Evolutionary conservation across 2,888 invertebrate species (phyloP).

Genomic region (Orthosia gothica): DNA sequence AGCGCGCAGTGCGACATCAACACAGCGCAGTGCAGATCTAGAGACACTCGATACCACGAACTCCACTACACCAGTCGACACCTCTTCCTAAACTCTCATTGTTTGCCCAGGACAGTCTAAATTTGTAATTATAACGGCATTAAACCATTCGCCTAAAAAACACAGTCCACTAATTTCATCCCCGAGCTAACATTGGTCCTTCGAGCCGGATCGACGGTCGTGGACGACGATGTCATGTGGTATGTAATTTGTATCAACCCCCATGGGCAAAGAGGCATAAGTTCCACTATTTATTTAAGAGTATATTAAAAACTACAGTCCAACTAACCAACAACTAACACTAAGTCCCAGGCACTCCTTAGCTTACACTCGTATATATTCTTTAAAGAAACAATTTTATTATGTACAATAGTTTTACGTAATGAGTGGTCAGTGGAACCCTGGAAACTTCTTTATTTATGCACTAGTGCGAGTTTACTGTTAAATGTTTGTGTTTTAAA

Average conservation of each 20-base stretch:
- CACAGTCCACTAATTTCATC: too few relatives aligned
- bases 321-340: too few relatives aligned
- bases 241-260: not conserved
- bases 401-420: slow-evolving; percentile 34
- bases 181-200: too few relatives aligned
- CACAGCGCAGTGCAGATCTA: too few relatives aligned
- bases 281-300: slow-evolving; percentile 23
- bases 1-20: too few relatives aligned
- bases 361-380: slow-evolving; percentile 11
- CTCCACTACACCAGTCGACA: too few relatives aligned
- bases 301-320: slow-evolving; percentile 32
- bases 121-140: too few relatives aligned
- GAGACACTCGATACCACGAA: too few relatives aligned
- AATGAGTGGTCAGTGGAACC: slow-evolving; percentile 22
- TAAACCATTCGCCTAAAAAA: too few relatives aligned
- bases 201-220: too few relatives aligned
- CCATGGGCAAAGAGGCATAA: not conserved
- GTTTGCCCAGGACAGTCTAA: too few relatives aligned
- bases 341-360: slow-evolving; percentile 12
- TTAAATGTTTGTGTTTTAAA: slow-evolving; percentile 23
- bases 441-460: slow-evolving; percentile 43
- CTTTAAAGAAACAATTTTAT: slow-evolving; percentile 37
- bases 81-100: too few relatives aligned
- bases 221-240: not conserved
- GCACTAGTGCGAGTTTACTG: slow-evolving; percentile 14